A percentile compares a stretch with the other conserved stretches of the same genome.
Evolutionary conservation across 2,797 vertebrate species (phyloP).

Genomic region (Cyprinella venusta): DNA sequence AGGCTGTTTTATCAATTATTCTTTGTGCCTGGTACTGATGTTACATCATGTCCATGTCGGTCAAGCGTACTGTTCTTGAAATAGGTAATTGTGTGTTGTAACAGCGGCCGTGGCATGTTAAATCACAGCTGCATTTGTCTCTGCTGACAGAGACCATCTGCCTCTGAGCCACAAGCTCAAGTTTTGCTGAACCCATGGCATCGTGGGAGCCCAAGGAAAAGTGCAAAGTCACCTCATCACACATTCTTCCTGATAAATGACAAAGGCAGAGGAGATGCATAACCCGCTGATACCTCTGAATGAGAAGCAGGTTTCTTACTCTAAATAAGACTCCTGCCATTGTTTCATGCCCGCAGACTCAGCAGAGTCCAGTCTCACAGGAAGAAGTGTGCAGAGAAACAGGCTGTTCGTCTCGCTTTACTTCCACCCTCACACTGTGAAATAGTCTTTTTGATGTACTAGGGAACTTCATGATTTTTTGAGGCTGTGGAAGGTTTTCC

Average conservation of each 20-base stretch:
- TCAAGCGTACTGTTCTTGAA: conserved; percentile 22
- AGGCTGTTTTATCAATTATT: background rate
- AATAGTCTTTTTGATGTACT: conserved; percentile 39
- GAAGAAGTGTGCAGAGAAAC: conserved; percentile 31
- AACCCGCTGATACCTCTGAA: conserved; percentile 33
- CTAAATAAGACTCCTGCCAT: conserved; percentile 54
- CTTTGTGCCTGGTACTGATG: background rate
- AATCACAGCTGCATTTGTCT: conserved; percentile 64
- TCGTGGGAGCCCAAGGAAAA: conserved; percentile 49
- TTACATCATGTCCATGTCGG: background rate
- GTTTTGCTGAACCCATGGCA: conserved; percentile 44
- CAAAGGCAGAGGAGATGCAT: background rate
- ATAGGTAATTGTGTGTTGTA: conserved; percentile 21
- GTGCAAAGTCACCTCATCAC: conserved; percentile 52
- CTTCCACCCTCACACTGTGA: conserved; percentile 29
- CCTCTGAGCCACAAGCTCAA: conserved; percentile 58
- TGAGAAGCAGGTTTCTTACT: conserved; percentile 35
- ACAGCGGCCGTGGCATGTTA: conserved; percentile 65
- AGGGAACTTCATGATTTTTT: conserved; percentile 22
- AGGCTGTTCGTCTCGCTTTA: conserved; percentile 52
- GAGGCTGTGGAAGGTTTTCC: conserved; percentile 8
- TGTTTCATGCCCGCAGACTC: conserved; percentile 42
- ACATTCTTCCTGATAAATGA: conserved; percentile 31
- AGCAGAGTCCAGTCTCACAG: conserved; percentile 49
- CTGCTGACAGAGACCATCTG: conserved; percentile 69